Percentiles rank a stretch among this genome's conserved stretches.
These are phyloP conservation scores for Seriola dumerili DNA, from an alignment of 2,113 vertebrate genomes.

Conservation along the genomic window DNA sequence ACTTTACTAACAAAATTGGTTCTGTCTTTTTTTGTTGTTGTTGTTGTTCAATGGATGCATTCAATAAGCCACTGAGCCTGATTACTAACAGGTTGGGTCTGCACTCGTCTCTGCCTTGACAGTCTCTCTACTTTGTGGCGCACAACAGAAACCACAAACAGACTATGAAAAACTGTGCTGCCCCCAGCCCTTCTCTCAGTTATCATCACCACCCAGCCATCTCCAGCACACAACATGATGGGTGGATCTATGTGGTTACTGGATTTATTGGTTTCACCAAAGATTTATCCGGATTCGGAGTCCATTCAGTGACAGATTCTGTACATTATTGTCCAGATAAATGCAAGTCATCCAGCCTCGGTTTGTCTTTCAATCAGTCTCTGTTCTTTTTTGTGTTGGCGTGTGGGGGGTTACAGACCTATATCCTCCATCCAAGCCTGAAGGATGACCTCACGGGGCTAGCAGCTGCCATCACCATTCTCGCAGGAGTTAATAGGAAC, in stretches of 20 bases:
- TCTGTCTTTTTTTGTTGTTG: slow-evolving; percentile 3
- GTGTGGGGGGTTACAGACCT: slow-evolving; percentile 56
- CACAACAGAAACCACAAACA: slow-evolving; percentile 68
- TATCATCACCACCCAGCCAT: slow-evolving; percentile 24
- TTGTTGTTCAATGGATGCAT: slow-evolving; percentile 51
- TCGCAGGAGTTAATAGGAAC: slow-evolving; percentile 83
- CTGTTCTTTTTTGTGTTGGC: slow-evolving; percentile 41
- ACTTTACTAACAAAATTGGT: slow-evolving; percentile 13
- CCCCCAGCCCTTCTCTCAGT: slow-evolving; percentile 10
- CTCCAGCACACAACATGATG: slow-evolving; percentile 7
- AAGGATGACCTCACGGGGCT: slow-evolving; percentile 82
- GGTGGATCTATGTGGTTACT: slow-evolving; percentile 30
- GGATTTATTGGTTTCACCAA: slow-evolving; percentile 10
- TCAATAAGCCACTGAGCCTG: slow-evolving; percentile 58
- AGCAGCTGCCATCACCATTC: slow-evolving; percentile 74
- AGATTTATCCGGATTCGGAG: slow-evolving; percentile 38
- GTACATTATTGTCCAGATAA: slow-evolving; percentile 61
- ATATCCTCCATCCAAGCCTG: slow-evolving; percentile 69
- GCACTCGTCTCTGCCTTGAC: slow-evolving; percentile 33
- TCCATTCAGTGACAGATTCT: slow-evolving; percentile 60
- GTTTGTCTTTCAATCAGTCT: slow-evolving; percentile 45
- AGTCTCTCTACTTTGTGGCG: slow-evolving; percentile 53
- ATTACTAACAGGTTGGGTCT: slow-evolving; percentile 69
- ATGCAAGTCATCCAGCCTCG: slow-evolving; percentile 44
- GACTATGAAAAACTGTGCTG: slow-evolving; percentile 51